Base-by-base conservation (phyloP, 2,888 invertebrate genomes). In the Litoditis marina region DNA sequence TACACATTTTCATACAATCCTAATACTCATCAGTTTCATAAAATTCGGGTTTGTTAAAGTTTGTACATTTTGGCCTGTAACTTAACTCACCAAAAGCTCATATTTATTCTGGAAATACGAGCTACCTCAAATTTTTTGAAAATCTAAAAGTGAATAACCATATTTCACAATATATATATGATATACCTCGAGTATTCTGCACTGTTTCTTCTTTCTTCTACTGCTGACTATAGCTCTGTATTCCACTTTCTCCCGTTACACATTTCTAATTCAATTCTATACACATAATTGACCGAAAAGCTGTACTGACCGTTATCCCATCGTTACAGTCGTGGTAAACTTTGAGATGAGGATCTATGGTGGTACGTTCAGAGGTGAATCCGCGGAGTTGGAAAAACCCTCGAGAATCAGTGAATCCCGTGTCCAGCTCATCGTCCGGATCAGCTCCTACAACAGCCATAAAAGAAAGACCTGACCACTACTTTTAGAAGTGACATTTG, bases 261-360 rank as follows among this genome's bases (percentile, higher is more conserved):
- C 52, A 1, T 31, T 30, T 8, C 16, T 31, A 16, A 1, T 13
- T 5, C 16, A 54, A 31, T 42, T 22, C 13, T 39, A 5, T 22
- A 8, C 42, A 30, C 11, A 8, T 16, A 57, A 31, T 4, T 16
- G 11, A 11, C 39, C 49, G 25, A 47, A 47, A 39, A 13, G n/a
- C 2, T 32, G 27, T n/a, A 52, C 71, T 62, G 34, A 79, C 79
- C 58, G 68, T 74, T 22, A 78, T 60, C n/a, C 78, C 81, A 64
- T 81, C 81, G 63, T 81, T 78, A 62, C 81, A 82, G 65, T 82
- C 80, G 63, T 82, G 81, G 55, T 81, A 80, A 42, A 79, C 73
- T 55, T 80, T 82, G 28, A 82, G 63, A 63, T 80, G 78, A 3
- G 78, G 76, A 56, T 82, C 82, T 60, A 82, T 82, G 0, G 80